Evolutionary conservation across 2,888 invertebrate species (phyloP), one percentile per base, ranked within the genome.

Genomic region (Tromatobia lineatoria): DNA sequence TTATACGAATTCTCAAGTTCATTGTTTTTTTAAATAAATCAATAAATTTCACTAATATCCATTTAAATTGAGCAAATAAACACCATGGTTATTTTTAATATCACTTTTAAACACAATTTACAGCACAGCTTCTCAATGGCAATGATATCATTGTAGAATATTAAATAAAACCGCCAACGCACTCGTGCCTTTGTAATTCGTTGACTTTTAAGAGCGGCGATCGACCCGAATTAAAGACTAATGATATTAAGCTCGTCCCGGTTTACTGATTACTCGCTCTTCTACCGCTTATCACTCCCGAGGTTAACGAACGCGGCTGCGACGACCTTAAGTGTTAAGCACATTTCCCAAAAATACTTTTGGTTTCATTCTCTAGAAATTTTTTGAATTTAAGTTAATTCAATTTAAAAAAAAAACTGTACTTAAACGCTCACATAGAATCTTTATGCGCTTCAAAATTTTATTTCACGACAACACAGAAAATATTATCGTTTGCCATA

Each of bases 221-320:
- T 77, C 71, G 71, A 59, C 57, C 66, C 66, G 76, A 71, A 71
- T 79, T 54, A 82, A 74, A 64, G 69, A 82, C 61, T 61, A 82
- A 82, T 78, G 69, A 69, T 78, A 79, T 82, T 54, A 69, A 78
- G 78, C 67, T 78, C 78, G 69, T 78, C 70, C 38, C 38, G 61
- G 61, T 78, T 45, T 54, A 52, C 61, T 78, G 61, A 78, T 78
- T 78, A 61, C 61, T 15, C 29, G 42, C 52, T 52, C 74, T 25
- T 59, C 77, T 74, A 67, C 61, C 23, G 54, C 57, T 25, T 57
- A 57, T 57, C 57, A 13, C 15, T 61, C 34, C 13, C 25, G 61
- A 69, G 74, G 78, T 79, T 79, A 82, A 79, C 45, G 69, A 42
- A 59, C 78, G 59, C 23, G n/a, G 18, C 52, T 20, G 4, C 20